Evolutionary conservation across 2,888 invertebrate genomes (phyloP).

Genomic region (Sphaerophoria rueppellii): DNA sequence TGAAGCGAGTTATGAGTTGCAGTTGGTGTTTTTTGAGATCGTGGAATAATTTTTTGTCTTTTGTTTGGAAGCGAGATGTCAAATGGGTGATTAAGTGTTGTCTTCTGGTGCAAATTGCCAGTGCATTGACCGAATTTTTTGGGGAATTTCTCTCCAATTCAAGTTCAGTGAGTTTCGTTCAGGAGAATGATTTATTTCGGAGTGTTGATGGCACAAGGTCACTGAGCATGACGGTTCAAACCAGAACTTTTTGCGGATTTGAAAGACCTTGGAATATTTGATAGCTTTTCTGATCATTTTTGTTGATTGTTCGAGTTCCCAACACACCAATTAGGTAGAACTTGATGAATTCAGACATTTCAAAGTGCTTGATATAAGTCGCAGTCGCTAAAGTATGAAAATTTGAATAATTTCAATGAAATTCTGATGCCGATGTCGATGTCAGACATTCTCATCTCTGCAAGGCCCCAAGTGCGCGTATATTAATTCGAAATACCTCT

Average conservation of each 20-base stretch:
- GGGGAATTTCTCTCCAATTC: not conserved
- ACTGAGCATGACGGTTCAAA: constrained; percentile 7
- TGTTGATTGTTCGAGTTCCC: too few species aligned
- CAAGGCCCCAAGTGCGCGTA: constrained; percentile 4
- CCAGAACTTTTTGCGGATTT: not conserved
- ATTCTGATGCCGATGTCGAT: constrained; percentile 9
- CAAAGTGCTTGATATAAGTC: constrained; percentile 12
- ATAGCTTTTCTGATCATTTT: too few species aligned
- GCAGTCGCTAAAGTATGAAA: not conserved
- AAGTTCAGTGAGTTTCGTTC: not conserved
- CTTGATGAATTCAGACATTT: constrained; percentile 14
- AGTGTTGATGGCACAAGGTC: too few species aligned
- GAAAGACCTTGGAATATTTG: too few species aligned
- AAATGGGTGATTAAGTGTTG: constrained; percentile 45
- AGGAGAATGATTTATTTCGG: not conserved
- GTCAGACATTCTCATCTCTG: constrained; percentile 1
- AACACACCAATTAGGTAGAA: not conserved
- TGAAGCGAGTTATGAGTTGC: constrained; percentile 66
- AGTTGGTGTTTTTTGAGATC: constrained; percentile 44
- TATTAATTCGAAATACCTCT: constrained; percentile 30
- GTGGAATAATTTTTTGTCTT: constrained; percentile 13
- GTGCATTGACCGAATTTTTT: constrained; percentile 16
- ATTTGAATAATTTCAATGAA: constrained; percentile 34
- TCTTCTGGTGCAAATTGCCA: not conserved
- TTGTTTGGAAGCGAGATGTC: constrained; percentile 39